Evolutionary conservation across 2,797 vertebrate genomes (phyloP).

Genomic region (Phataginus tricuspis): DNA sequence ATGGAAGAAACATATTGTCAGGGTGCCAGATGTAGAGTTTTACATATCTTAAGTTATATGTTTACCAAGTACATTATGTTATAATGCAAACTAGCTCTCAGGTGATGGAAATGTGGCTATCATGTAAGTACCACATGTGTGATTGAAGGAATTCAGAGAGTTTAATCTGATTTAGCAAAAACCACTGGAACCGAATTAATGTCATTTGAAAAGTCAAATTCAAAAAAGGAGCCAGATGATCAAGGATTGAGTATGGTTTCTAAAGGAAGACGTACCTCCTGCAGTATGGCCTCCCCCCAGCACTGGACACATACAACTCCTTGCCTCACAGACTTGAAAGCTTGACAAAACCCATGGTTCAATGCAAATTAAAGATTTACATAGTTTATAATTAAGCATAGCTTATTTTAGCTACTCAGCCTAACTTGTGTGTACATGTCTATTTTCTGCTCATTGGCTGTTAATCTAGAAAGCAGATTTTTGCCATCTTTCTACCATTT

Average conservation of each 20-base stretch:
- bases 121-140: neutral
- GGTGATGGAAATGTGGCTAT: neutral
- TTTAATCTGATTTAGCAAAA: neutral
- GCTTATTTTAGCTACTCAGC: slow-evolving; percentile 60
- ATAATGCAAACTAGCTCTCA: neutral
- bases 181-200: neutral
- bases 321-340: neutral
- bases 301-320: fast-evolving
- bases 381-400: slow-evolving; percentile 59
- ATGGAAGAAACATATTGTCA: neutral
- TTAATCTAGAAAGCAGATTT: slow-evolving; percentile 68
- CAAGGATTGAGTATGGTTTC: neutral
- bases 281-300: neutral
- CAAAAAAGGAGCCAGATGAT: neutral
- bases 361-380: slow-evolving; percentile 59
- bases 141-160: neutral
- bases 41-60: neutral
- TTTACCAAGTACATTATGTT: neutral
- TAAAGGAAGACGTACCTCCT: neutral
- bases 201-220: slow-evolving; percentile 1
- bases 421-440: neutral
- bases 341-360: neutral
- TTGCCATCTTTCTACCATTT: slow-evolving; percentile 68
- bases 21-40: neutral
- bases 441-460: slow-evolving; percentile 70